phyloP scores from a whole-genome alignment of 2,888 invertebrate species.

The Rotaria macrura region DNA sequence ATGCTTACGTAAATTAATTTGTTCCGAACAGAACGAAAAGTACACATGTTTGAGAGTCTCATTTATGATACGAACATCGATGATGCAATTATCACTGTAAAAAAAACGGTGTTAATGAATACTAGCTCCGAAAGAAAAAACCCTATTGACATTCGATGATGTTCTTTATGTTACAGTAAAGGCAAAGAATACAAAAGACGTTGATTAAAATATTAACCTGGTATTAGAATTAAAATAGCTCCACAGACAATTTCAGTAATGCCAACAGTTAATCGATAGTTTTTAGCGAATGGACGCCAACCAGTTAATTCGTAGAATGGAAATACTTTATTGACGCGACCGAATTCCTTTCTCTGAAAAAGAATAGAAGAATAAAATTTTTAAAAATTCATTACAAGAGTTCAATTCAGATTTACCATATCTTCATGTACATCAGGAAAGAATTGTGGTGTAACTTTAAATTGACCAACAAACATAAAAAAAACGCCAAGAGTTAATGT shows the following conservation, averaged over 20 bases:
- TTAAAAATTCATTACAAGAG: background rate
- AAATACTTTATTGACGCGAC: conserved; percentile 31
- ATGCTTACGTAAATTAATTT: no score
- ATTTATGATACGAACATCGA: no score
- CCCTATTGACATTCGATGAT: no score
- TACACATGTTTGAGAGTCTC: no score
- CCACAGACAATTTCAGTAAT: conserved; percentile 27
- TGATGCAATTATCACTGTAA: no score
- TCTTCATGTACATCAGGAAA: conserved; percentile 29
- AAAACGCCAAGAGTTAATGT: conserved; percentile 30
- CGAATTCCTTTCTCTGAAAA: conserved; percentile 32
- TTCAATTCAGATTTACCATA: conserved; percentile 27
- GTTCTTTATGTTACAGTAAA: no score
- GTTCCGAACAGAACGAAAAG: no score
- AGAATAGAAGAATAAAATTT: background rate
- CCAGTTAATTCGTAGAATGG: conserved; percentile 29
- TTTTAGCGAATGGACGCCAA: conserved; percentile 34
- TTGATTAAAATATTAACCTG: background rate
- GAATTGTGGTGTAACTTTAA: conserved; percentile 32
- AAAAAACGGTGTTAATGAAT: no score
- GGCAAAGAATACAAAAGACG: no score
- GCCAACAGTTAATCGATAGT: conserved; percentile 25
- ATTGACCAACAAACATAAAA: conserved; percentile 27
- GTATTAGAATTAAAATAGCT: conserved; percentile 22
- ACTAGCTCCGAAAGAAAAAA: no score